phyloP scores from a whole-genome alignment of 2,888 invertebrate species.

The Leucania comma region DNA sequence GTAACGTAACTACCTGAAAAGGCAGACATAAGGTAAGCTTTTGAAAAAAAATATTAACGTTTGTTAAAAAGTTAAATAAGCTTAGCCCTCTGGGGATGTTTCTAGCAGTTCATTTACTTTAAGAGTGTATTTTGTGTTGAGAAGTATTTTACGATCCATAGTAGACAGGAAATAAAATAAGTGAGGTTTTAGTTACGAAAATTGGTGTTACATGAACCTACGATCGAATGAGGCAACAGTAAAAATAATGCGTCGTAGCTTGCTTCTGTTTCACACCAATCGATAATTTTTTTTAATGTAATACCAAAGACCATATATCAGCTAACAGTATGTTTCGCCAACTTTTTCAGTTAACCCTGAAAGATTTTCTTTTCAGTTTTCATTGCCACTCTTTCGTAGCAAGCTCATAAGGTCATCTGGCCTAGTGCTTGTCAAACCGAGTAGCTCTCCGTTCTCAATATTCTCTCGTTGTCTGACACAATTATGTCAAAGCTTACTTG shows the following conservation, averaged over 20 bases:
- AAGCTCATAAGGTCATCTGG: constrained; percentile 17
- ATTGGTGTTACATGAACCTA: not conserved
- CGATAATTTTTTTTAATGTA: not conserved
- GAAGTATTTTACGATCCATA: not conserved
- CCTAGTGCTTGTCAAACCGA: constrained; percentile 39
- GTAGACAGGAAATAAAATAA: too few species aligned
- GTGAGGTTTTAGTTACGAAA: too few species aligned
- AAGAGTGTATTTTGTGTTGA: not conserved
- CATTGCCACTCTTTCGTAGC: not conserved
- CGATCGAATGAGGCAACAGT: not conserved
- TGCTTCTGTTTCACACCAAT: not conserved
- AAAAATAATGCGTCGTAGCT: not conserved
- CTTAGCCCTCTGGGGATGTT: constrained; percentile 1
- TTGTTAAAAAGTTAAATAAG: constrained; percentile 23
- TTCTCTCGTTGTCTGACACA: constrained; percentile 50
- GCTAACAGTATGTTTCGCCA: not conserved
- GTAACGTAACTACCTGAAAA: constrained; percentile 33
- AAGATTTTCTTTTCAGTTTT: constrained; percentile 1
- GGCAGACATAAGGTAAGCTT: constrained; percentile 9
- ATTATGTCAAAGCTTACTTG: constrained; percentile 63
- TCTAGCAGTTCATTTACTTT: constrained; percentile 13
- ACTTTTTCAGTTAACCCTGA: not conserved
- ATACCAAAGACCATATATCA: not conserved
- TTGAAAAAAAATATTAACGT: constrained; percentile 22
- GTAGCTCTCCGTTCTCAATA: constrained; percentile 38